Base-by-base conservation (phyloP, 92 coral and sea anemone species). In the Scolanthus callimorphus region DNA sequence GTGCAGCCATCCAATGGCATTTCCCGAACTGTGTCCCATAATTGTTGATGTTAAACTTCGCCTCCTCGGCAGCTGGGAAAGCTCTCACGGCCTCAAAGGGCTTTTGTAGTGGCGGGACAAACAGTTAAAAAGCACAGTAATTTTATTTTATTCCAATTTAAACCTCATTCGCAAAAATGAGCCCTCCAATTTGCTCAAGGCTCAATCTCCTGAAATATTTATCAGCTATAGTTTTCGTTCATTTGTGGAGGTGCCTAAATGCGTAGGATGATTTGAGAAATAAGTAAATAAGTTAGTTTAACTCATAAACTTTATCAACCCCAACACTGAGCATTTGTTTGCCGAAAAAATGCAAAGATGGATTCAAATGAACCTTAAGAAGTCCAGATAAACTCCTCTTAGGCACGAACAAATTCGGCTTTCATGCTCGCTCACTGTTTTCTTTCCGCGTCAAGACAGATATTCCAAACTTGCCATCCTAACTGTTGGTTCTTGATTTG, bases 121-220 rank as follows among this genome's bases (percentile, higher is more conserved):
- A 19, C 55, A 57, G 62, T 38, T 55, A 21, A 48, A 55, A 57
- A 47, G 65, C 54, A 19, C 53, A 25, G 49, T 13, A 34, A 57
- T 68, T 48, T 67, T 59, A 57, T 68, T 68, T 68, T 28, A 25
- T 20, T 68, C 58, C 65, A 25, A 68, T 68, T 23, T 66, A 66
- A 29, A 24, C 10, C 28, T 68, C 53, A 31, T 52, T 19, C 44
- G 19, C 25, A 17, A 65, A 55, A 68, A 45, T 57, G 63, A 21
- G 19, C 22, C 15, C 15, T 34, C 9, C 9, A 6, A 19, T 46
- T 46, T 46, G 52, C 17, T 46, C 52, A 46, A 20, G 52, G 11
- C 52, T 9, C 11, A 20, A 9, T 4, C 8, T 46, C 17, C 4
- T 46, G 17, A 46, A 46, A 46, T 46, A 46, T 46, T 46, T 10